Percentiles rank a stretch among this genome's conserved stretches.
These are phyloP conservation scores for Odontomyia ornata DNA, from an alignment of 2,888 invertebrate genomes.

Conservation along the genomic window DNA sequence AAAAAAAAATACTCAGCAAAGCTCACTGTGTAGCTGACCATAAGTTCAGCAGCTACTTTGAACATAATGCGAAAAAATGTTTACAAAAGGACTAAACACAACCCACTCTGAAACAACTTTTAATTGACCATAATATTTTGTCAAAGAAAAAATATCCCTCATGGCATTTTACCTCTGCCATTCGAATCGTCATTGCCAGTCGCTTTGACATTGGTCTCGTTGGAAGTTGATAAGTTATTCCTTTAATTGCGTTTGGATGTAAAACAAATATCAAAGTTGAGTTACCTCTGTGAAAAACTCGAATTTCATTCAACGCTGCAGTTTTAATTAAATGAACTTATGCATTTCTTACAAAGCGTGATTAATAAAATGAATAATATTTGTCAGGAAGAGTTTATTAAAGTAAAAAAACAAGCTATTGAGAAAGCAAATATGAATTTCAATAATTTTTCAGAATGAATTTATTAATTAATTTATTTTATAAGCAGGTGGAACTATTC, in stretches of 20 bases:
- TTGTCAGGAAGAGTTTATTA: too few species aligned
- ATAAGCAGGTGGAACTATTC: too few species aligned
- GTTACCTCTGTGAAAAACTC: not conserved
- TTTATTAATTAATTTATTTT: too few species aligned
- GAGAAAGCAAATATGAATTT: too few species aligned
- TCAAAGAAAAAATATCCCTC: constrained; percentile 36
- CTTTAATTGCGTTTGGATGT: constrained; percentile 6
- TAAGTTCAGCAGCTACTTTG: not conserved
- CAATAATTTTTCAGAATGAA: too few species aligned
- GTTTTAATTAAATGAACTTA: not conserved
- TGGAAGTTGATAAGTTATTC: constrained; percentile 11
- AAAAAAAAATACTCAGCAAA: not conserved
- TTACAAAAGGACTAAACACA: constrained; percentile 15
- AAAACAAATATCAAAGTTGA: constrained; percentile 33
- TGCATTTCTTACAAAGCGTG: not conserved
- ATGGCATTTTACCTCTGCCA: not conserved
- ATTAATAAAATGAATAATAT: not conserved
- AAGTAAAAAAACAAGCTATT: too few species aligned
- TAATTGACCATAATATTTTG: constrained; percentile 46
- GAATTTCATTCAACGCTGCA: not conserved
- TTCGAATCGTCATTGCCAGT: too few species aligned
- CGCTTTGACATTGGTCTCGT: not conserved
- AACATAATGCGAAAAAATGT: not conserved
- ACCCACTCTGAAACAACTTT: constrained; percentile 44
- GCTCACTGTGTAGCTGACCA: not conserved